Evolutionary conservation across 2,888 invertebrate genomes (phyloP).

Genomic region (Ornithoptera alexandrae): DNA sequence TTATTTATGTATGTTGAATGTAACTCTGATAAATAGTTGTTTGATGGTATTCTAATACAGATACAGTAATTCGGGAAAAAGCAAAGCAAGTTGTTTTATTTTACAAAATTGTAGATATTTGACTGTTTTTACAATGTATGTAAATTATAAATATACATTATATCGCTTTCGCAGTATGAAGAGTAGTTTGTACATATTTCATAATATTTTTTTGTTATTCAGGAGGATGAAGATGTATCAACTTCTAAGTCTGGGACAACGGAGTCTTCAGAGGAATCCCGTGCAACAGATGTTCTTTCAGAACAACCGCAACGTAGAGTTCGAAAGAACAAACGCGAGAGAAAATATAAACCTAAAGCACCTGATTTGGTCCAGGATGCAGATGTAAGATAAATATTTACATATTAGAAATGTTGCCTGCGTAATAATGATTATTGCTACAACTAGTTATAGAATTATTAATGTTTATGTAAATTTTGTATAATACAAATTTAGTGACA

Average conservation of each 20-base stretch:
- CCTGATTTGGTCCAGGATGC: slow-evolving; percentile 70
- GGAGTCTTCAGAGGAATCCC: slow-evolving; percentile 50
- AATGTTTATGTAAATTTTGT: background rate
- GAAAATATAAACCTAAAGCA: slow-evolving; percentile 64
- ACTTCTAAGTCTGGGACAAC: slow-evolving; percentile 57
- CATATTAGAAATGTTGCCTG: background rate
- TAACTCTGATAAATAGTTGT: too few relatives aligned
- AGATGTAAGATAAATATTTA: slow-evolving; percentile 55
- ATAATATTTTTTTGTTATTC: background rate
- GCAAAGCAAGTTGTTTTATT: too few relatives aligned
- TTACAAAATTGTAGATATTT: too few relatives aligned
- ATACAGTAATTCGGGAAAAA: too few relatives aligned
- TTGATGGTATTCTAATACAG: too few relatives aligned
- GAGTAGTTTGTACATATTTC: too few relatives aligned
- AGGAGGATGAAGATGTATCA: slow-evolving; percentile 66
- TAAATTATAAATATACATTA: too few relatives aligned
- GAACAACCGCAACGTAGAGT: slow-evolving; percentile 42
- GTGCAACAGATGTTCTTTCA: slow-evolving; percentile 38
- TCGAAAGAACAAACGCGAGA: slow-evolving; percentile 62
- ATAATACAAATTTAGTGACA: too few relatives aligned
- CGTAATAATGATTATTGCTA: too few relatives aligned
- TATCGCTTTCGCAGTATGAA: too few relatives aligned
- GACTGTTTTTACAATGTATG: too few relatives aligned
- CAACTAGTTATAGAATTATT: background rate
- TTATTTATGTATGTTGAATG: too few relatives aligned